Evolutionary conservation across 1,140 invertebrate genomes (phyloP).

Genomic region (Temnothorax curvispinosus): DNA sequence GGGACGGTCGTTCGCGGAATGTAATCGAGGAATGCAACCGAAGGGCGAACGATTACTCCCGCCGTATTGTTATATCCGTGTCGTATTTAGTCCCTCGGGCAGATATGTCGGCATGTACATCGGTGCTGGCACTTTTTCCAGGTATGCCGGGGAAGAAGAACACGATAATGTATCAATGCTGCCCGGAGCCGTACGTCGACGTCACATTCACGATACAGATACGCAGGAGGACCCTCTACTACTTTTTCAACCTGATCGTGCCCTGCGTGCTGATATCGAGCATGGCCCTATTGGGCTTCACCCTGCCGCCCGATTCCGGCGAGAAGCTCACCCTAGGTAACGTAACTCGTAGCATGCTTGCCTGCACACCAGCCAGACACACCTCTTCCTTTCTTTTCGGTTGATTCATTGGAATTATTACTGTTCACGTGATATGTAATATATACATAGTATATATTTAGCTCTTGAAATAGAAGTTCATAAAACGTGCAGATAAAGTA

Average conservation of each 20-base stretch:
- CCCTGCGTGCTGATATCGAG: slow-evolving; percentile 99
- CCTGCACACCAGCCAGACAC: slow-evolving; percentile 74
- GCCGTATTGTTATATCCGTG: background rate
- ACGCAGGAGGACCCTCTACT: slow-evolving; percentile 97
- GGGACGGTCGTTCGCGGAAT: background rate
- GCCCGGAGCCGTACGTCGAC: slow-evolving; percentile 98
- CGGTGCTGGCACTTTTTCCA: slow-evolving; percentile 81
- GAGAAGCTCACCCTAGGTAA: slow-evolving; percentile 99
- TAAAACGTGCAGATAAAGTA: background rate
- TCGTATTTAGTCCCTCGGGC: slow-evolving; percentile 6
- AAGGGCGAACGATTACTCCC: background rate
- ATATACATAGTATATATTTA: slow-evolving; percentile 39
- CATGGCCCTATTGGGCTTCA: slow-evolving; percentile 99
- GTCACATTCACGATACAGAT: slow-evolving; percentile 99
- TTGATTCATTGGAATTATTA: slow-evolving; percentile 62
- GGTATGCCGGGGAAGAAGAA: slow-evolving; percentile 95
- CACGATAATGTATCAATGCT: slow-evolving; percentile 92
- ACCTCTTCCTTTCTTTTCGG: slow-evolving; percentile 60
- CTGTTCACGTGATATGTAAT: slow-evolving; percentile 54
- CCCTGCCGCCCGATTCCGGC: slow-evolving; percentile 98
- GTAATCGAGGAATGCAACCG: background rate
- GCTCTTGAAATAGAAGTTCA: background rate
- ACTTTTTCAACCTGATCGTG: slow-evolving; percentile 99
- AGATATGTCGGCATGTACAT: slow-evolving; percentile 54
- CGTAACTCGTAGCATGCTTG: slow-evolving; percentile 79